Conservation (phyloP, 2,888 invertebrate genomes). For the Nomada ferruginata region DNA sequence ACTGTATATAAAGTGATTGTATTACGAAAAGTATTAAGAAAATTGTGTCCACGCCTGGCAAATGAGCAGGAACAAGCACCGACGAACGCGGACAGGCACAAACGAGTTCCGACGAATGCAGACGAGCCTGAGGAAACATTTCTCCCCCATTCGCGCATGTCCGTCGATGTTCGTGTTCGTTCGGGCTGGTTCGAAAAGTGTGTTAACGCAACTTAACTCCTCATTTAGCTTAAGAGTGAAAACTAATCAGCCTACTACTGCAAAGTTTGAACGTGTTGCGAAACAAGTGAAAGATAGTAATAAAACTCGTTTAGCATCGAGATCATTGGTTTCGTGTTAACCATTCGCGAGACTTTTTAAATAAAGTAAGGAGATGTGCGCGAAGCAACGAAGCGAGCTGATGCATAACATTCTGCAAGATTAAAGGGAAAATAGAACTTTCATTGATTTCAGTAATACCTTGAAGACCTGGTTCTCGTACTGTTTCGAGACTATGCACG, state of each 20-base stretch:
- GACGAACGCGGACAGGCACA: too few species aligned
- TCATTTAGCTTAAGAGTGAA: neutral
- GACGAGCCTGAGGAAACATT: too few species aligned
- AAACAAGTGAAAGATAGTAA: neutral
- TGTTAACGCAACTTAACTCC: neutral
- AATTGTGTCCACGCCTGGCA: too few species aligned
- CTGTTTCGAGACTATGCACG: too few species aligned
- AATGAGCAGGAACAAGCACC: too few species aligned
- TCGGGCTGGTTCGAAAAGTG: too few species aligned
- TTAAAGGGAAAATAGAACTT: neutral
- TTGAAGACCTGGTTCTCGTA: slow-evolving; percentile 21
- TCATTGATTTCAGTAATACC: neutral
- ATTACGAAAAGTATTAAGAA: neutral
- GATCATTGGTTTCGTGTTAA: neutral
- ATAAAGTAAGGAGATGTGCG: neutral
- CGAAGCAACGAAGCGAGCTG: neutral
- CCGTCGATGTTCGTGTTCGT: too few species aligned
- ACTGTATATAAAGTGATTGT: neutral
- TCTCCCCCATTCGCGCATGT: too few species aligned
- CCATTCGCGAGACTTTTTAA: neutral
- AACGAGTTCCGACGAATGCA: too few species aligned
- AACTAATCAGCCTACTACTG: neutral
- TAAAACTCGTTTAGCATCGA: neutral
- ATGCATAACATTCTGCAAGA: neutral
- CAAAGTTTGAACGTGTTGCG: neutral